A percentile compares a stretch with the other conserved stretches of the same genome.
These are phyloP conservation scores for Cyphomyrus plagiostoma DNA, from an alignment of 2,113 vertebrate genomes.

Conservation along the genomic window DNA sequence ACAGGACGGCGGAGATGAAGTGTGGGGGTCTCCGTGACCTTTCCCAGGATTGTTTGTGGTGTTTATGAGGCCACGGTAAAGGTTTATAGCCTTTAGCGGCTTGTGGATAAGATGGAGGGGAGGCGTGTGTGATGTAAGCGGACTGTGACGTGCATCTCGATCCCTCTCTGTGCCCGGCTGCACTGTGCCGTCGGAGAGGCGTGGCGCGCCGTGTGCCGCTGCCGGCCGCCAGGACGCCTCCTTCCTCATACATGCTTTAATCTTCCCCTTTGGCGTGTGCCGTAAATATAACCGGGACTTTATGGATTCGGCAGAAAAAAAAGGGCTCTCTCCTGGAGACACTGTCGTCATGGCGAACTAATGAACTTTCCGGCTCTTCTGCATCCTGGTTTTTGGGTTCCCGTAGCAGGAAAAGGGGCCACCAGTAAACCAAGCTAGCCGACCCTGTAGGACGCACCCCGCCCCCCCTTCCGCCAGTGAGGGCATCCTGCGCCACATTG, in stretches of 20 bases:
- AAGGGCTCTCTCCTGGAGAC: background rate
- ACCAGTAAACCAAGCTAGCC: background rate
- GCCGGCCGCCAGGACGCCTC: background rate
- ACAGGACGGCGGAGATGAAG: background rate
- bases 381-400: background rate
- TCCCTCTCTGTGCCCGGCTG: background rate
- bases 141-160: background rate
- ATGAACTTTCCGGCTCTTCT: background rate
- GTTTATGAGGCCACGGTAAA: background rate
- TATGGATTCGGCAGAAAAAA: background rate
- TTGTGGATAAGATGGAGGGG: background rate
- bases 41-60: background rate
- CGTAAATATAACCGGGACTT: background rate
- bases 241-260: slow-evolving; percentile 17
- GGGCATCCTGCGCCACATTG: background rate
- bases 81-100: background rate
- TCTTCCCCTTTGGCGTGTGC: slow-evolving; percentile 15
- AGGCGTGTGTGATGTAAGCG: background rate
- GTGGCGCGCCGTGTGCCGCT: background rate
- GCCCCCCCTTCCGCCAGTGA: background rate
- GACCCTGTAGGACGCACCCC: background rate
- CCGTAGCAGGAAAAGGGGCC: background rate
- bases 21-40: background rate
- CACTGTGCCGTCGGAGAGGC: background rate
- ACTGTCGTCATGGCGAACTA: background rate